phyloP scores from a whole-genome alignment of 1,140 invertebrate genomes.

The Nephotettix cincticeps region DNA sequence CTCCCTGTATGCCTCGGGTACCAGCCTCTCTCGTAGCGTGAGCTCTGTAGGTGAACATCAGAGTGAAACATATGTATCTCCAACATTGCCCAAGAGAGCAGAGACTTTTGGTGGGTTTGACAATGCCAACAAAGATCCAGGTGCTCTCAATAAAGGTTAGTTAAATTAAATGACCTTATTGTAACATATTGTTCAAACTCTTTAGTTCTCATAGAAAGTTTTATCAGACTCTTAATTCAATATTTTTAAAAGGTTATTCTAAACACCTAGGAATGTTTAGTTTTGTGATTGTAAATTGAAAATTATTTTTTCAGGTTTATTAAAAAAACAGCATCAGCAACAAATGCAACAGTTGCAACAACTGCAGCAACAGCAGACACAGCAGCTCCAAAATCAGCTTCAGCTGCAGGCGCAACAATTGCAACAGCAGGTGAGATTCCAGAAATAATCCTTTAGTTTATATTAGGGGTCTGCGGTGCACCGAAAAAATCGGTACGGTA shows the following conservation, averaged over 20 bases:
- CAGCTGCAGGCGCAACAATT: conserved; percentile 13
- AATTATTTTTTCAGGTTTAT: conserved; percentile 16
- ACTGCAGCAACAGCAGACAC: conserved; percentile 25
- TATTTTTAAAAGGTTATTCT: no score
- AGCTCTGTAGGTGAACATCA: conserved; percentile 90
- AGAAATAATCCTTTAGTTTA: no score
- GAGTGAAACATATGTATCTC: conserved; percentile 76
- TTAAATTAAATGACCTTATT: conserved; percentile 6
- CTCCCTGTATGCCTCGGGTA: conserved; percentile 67
- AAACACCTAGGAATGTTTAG: no score
- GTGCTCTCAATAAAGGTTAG: conserved; percentile 34
- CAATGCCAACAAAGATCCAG: conserved; percentile 51
- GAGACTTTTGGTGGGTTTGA: conserved; percentile 96
- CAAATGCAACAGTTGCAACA: conserved; percentile 29
- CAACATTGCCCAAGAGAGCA: conserved; percentile 83
- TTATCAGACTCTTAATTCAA: no score
- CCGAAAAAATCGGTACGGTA: no score
- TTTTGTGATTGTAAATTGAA: no score
- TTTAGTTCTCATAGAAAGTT: no score
- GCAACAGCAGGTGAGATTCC: neutral
- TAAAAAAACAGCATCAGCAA: conserved; percentile 42
- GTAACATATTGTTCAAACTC: no score
- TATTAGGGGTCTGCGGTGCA: no score
- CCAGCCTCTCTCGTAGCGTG: conserved; percentile 80
- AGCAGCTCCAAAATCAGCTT: conserved; percentile 22